Base-by-base conservation (phyloP, 2,113 vertebrate species). In the Casuarius casuarius region DNA sequence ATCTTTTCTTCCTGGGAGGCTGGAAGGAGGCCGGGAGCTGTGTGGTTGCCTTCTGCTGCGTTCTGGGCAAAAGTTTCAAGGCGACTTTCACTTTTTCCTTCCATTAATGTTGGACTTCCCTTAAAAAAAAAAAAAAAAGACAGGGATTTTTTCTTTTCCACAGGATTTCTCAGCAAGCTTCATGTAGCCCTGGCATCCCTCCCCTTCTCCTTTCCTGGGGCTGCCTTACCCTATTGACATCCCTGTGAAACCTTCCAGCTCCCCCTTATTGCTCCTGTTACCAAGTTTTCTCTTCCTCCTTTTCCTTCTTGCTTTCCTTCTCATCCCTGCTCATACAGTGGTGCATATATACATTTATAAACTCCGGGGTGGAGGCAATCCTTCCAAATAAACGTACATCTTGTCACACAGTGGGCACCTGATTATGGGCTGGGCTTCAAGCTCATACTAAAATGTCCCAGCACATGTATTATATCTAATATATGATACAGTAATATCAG, bases 231-330 rank as follows among this genome's bases (percentile, higher is more conserved):
- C 25, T 96, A 63, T 81, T 95, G 93, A 92, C 78, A 87, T 61
- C 48, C 44, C 86, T 90, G 23, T 59, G 38, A 84, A 94, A 7
- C 63, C 42, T 44, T 80, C 88, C 75, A 67, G 38, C 76, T 88
- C 95, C 46, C 59, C 42, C 74, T 59, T 58, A 25, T 84, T 84
- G 26, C 83, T 95, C 31, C 38, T 22, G 86, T 72, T 93, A 70
- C 73, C 74, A 21, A 63, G 87, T 87, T 94, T 91, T 84, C 48
- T 92, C 81, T 23, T 79, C 9, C 3, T 79, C 7, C 3, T 92
- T 94, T 94, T 84, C 71, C 62, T 87, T 73, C 87, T 91, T 13
- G 1, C 20, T 84, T 92, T 94, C 81, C 75, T 77, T 95, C 81
- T 56, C 84, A 25, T 92, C 85, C 72, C 81, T 87, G 33, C 61